Conservation (phyloP, 2,797 vertebrate species). For the Pangasius macronema region DNA sequence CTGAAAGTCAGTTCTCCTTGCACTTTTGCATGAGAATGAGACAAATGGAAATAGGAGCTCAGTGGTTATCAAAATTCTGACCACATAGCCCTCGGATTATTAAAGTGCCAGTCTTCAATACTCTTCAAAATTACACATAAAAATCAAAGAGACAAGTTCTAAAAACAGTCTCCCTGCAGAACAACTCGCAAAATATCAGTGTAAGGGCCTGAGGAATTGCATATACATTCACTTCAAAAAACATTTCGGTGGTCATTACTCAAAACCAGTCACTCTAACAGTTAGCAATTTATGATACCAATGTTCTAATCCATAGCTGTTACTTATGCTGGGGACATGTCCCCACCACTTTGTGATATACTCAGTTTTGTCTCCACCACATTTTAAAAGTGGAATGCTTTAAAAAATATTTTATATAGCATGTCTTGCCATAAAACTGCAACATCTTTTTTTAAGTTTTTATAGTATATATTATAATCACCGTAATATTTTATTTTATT, state of each 20-base stretch:
- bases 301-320: neutral
- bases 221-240: conserved; percentile 27
- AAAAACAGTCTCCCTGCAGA: neutral
- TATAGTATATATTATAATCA: too few species aligned
- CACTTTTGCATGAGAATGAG: conserved; percentile 42
- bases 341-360: neutral
- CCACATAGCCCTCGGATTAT: conserved; percentile 36
- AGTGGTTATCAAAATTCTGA: conserved; percentile 42
- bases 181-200: neutral
- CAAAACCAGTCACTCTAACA: conserved; percentile 23
- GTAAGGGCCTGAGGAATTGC: neutral
- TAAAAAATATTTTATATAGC: neutral
- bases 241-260: conserved; percentile 40
- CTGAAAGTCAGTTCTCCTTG: conserved; percentile 37
- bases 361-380: neutral
- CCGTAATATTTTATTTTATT: too few species aligned
- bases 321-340: neutral
- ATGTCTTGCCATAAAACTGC: too few species aligned
- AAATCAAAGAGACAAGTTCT: conserved; percentile 34
- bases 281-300: conserved; percentile 21
- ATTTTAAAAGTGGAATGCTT: neutral
- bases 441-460: too few species aligned
- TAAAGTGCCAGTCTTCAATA: conserved; percentile 40
- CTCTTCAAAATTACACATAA: conserved; percentile 41
- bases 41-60: conserved; percentile 40